A percentile compares a stretch with the other conserved stretches of the same genome.
Evolutionary conservation across 2,888 invertebrate genomes (phyloP).

Genomic region (Rosalia funebris): DNA sequence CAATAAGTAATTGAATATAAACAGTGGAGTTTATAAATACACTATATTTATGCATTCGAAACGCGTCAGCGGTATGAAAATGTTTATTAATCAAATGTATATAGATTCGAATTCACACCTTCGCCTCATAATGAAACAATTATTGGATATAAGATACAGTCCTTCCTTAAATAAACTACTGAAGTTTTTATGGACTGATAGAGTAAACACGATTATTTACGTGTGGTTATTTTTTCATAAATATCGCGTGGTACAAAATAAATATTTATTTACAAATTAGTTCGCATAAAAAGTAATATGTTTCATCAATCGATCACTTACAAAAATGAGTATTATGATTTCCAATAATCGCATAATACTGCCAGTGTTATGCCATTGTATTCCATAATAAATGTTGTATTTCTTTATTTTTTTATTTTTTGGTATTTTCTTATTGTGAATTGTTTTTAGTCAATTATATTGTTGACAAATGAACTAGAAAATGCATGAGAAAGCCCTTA

Average conservation of each 20-base stretch:
- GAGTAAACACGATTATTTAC: conserved; percentile 11
- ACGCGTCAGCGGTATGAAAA: conserved; percentile 23
- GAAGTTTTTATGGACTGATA: not conserved
- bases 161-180: not conserved
- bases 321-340: not conserved
- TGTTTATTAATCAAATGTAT: conserved; percentile 20
- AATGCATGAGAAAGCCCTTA: too few relatives aligned
- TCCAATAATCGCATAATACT: too few relatives aligned
- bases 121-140: conserved; percentile 20
- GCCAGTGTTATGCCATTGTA: too few relatives aligned
- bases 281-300: not conserved
- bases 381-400: too few relatives aligned
- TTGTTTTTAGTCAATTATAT: too few relatives aligned
- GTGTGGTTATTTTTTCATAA: conserved; percentile 6
- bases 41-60: conserved; percentile 15
- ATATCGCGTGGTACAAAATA: not conserved
- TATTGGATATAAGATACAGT: conserved; percentile 1
- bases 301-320: too few relatives aligned
- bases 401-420: too few relatives aligned
- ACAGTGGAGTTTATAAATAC: conserved; percentile 30
- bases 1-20: conserved; percentile 30
- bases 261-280: not conserved
- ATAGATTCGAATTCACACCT: conserved; percentile 13
- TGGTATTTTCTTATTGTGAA: too few relatives aligned
- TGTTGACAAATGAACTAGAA: too few relatives aligned